A percentile compares a stretch with the other conserved stretches of the same genome.
Evolutionary conservation across 2,888 invertebrate species (phyloP).

Genomic region (Serrognathus titanus): DNA sequence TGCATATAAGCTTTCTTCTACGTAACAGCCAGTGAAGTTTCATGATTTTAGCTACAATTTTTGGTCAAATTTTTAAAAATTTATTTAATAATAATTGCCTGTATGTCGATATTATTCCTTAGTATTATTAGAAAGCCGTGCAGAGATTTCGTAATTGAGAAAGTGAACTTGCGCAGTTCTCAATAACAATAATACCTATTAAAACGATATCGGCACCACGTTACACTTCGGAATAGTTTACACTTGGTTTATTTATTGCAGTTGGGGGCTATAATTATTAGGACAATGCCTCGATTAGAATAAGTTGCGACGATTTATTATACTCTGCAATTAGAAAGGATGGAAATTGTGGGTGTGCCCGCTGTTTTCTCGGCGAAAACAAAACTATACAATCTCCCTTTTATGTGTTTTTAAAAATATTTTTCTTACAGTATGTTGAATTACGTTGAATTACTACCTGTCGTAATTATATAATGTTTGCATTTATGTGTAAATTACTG

Average conservation of each 20-base stretch:
- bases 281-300: constrained; percentile 1
- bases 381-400: neutral
- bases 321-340: neutral
- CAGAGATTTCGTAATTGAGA: constrained; percentile 6
- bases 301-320: neutral
- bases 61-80: too few relatives aligned
- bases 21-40: too few relatives aligned
- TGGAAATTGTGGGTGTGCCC: constrained; percentile 1
- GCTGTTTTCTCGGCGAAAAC: neutral
- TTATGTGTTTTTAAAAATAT: neutral
- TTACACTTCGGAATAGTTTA: constrained; percentile 1
- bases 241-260: constrained; percentile 1
- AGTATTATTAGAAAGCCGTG: constrained; percentile 3
- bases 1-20: too few relatives aligned
- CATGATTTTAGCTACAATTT: too few relatives aligned
- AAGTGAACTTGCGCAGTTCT: constrained; percentile 7
- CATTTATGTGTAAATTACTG: neutral
- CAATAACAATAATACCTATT: constrained; percentile 4
- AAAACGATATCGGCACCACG: constrained; percentile 1
- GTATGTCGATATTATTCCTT: constrained; percentile 1
- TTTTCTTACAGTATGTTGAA: neutral
- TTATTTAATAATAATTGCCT: neutral
- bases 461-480: constrained; percentile 2
- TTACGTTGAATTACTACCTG: neutral
- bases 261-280: constrained; percentile 1